Evolutionary conservation across 1,140 invertebrate genomes (phyloP), one percentile per base, ranked within the genome.

Genomic region (Drosophila navojoa): DNA sequence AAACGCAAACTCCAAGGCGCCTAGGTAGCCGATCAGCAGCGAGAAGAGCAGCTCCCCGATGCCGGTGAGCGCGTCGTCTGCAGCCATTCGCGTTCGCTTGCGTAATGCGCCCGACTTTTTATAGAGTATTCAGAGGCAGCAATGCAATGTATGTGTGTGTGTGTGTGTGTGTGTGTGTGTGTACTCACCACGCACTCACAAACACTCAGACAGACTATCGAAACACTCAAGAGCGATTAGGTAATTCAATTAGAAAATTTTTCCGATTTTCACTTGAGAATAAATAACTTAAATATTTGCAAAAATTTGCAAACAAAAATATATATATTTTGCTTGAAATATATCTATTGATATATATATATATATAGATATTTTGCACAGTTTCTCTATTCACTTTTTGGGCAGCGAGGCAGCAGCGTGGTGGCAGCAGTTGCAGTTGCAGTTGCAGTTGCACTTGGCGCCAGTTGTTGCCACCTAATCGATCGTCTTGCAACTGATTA

Each of bases 1-100:
- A 54, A 81, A 92, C 11, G 95, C 85, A 13, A 96, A 93, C 90
- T 96, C 96, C 63, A 95, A 63, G 3, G 95, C 94, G 57, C 96
- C 95, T 19, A 95, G 94, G 81, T 95, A 96, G n/a, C 95, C 93
- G 68, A 96, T 93, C 25, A 96, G 90, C 78, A 96, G 92, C 10
- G 96, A 96, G 50, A 96, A 92, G 64, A 96, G 87, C 16, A 96
- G 57, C 77, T 92, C 91, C 27, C 91, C 89, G 44, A 92, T 53
- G 60, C 77, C 91, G 70, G 89, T 69, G 11, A 91, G 66, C 73
- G 74, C 59, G 35, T 89, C 80, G 25, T 72, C 81, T 16, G 78
- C 76, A 49, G 74, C 68, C 84, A 84, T 89, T 25, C 32, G 13
- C 38, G 19, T 57, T 60, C 16, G 54, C 54, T 80, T 90, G 85